Percentiles rank a stretch among this genome's conserved stretches.
Evolutionary conservation across 2,113 vertebrate genomes (phyloP).

Genomic region (Cnemophilus loriae): DNA sequence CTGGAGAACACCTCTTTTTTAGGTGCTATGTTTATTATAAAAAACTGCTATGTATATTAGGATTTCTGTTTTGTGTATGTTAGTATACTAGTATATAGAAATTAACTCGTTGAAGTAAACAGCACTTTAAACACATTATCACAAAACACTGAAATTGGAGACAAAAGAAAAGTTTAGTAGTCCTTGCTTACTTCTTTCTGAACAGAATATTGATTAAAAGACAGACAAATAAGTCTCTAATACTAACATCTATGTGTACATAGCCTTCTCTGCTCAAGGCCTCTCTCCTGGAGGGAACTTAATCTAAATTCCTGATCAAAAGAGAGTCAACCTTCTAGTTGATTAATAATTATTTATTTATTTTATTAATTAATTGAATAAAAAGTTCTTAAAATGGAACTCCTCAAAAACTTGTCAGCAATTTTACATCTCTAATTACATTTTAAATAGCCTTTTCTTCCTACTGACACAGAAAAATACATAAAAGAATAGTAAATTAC

Average conservation of each 20-base stretch:
- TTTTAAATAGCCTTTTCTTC: not conserved
- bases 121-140: not conserved
- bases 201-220: not conserved
- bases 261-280: not conserved
- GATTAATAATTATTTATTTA: not conserved
- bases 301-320: not conserved
- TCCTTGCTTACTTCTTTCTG: not conserved
- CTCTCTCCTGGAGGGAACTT: not conserved
- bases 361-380: not conserved
- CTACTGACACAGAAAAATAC: not conserved
- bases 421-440: not conserved
- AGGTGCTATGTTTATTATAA: too few relatives aligned
- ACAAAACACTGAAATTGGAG: not conserved
- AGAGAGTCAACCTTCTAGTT: not conserved
- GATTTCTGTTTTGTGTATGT: not conserved
- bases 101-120: not conserved
- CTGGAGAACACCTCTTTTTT: not conserved
- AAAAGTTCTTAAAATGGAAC: not conserved
- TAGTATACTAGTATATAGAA: not conserved
- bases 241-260: not conserved
- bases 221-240: not conserved
- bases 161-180: not conserved
- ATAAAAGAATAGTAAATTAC: not conserved
- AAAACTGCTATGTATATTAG: rapidly evolving
- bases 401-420: not conserved